Base-by-base conservation (phyloP, 2,113 vertebrate genomes). In the Rhabdornis inornatus region DNA sequence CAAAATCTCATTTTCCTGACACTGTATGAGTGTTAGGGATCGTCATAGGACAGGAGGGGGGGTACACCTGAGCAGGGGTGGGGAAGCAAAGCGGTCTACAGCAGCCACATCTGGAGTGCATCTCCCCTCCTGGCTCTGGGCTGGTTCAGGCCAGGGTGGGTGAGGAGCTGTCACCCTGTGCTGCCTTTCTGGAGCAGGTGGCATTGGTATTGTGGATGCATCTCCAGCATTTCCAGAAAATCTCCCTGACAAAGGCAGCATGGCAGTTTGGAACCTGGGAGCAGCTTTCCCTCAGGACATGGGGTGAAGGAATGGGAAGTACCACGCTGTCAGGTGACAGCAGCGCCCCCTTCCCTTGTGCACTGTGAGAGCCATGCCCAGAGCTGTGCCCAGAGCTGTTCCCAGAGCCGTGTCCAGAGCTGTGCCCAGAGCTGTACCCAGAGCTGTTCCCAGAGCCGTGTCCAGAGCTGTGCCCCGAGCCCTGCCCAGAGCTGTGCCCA, bases 141-240 rank as follows among this genome's bases (percentile, higher is more conserved):
- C 33, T 59, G 30, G 7, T 2, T 17, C 7, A 1, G 3, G 16
- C 2, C 4, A 1, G 10, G 28, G 3, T 13, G 31, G 24, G 40
- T 3, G 2, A 53, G 50, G 20, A n/a, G 53, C n/a, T 3, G 0
- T 7, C 12, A 16, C 6, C 7, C 49, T 31, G 20, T 1, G 1
- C 68, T 55, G 40, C 25, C 12, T 37, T 65, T 18, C 37, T 17
- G 1, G n/a, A 28, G 44, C 1, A 0, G 59, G 8, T 5, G 9
- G n/a, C 23, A 23, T 1, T 2, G 25, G 30, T 7, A 16, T 0
- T 0, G 0, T 3, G n/a, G 2, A 0, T 11, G 44, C 1, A 1
- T 11, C 31, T 80, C n/a, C 39, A 23, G 33, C 40, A 21, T 24
- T 57, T 15, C 25, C 2, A 6, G 56, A 18, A 50, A n/a, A 24